Evolutionary conservation across 2,113 vertebrate genomes (phyloP), one percentile per base, ranked within the genome.

Genomic region (Coregonus clupeaformis): DNA sequence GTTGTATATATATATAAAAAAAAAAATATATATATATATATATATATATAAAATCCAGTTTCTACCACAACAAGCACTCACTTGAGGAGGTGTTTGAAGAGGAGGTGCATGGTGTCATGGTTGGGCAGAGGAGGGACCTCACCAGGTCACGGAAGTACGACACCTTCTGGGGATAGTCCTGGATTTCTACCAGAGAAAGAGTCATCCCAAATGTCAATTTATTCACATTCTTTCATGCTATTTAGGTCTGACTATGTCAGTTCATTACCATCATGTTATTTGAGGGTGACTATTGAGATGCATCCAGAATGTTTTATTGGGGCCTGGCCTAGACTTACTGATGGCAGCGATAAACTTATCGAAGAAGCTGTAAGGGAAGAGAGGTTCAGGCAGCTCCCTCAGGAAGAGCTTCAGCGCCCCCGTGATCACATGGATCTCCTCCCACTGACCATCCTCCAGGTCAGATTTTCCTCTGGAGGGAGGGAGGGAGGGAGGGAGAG

Each of bases 341-440:
- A 97, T 96, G 81, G 96, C 95, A 0, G 93, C 88, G 1, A 98
- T 95, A 91, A 99, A 98, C 80, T 91, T 93, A 75, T 92, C 85
- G 0, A 97, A 99, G 86, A 92, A 91, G 67, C 92, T 90, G 92
- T 93, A 98, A 20, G 97, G 96, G 72, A 98, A 91, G 0, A 98
- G 93, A 0, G 96, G 96, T 79, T 99, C 96, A 0, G 94, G 95
- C 71, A 98, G 92, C 81, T 98, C 96, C 0, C 96, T 79, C 57
- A 98, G 92, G 91, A 99, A 98, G 1, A 99, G 94, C 76, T 98
- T 99, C 77, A 99, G 88, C 0, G 97, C 96, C 1, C 97, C 97
- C 0, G 96, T 95, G 89, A 99, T 92, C 0, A 99, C 96, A 0
- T 99, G 97, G 69, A 99, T 92, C 76, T 99, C 97, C 79, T 97